Conservation (phyloP, 2,113 vertebrate species). For the Gasterosteus aculeatus region DNA sequence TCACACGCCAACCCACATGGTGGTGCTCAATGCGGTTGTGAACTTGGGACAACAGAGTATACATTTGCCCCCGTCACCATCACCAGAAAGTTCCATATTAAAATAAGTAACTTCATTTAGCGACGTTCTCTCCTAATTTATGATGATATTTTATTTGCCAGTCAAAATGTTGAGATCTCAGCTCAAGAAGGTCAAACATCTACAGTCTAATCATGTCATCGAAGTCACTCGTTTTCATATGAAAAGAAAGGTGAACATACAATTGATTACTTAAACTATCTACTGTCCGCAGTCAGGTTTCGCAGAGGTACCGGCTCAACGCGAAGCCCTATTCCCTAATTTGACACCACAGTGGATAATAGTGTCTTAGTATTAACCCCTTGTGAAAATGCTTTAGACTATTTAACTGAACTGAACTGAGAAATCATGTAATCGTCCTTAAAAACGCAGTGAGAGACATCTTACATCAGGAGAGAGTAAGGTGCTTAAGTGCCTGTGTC, state of each 20-base stretch:
- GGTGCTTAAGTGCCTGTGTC: not conserved
- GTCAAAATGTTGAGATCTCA: conserved; percentile 13
- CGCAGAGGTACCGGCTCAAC: not conserved
- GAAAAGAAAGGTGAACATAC: not conserved
- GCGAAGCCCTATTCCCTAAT: not conserved
- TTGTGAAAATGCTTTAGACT: not conserved
- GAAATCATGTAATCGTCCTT: not conserved
- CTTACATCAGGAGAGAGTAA: not conserved
- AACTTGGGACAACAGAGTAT: not conserved
- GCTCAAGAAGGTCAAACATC: not conserved
- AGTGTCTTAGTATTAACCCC: not conserved
- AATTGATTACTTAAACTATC: not conserved
- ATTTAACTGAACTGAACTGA: not conserved
- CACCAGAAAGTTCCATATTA: not conserved
- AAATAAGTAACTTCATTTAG: not conserved
- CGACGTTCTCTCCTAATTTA: not conserved
- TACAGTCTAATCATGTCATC: not conserved
- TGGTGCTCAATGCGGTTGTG: not conserved
- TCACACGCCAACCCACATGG: too few species aligned
- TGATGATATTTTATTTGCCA: not conserved
- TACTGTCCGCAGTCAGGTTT: not conserved
- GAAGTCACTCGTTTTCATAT: not conserved
- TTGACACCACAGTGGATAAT: not conserved
- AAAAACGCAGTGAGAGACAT: not conserved
- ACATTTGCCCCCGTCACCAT: not conserved